phyloP scores from a whole-genome alignment of 2,113 vertebrate species.

The Astatotilapia flaviijosephi region DNA sequence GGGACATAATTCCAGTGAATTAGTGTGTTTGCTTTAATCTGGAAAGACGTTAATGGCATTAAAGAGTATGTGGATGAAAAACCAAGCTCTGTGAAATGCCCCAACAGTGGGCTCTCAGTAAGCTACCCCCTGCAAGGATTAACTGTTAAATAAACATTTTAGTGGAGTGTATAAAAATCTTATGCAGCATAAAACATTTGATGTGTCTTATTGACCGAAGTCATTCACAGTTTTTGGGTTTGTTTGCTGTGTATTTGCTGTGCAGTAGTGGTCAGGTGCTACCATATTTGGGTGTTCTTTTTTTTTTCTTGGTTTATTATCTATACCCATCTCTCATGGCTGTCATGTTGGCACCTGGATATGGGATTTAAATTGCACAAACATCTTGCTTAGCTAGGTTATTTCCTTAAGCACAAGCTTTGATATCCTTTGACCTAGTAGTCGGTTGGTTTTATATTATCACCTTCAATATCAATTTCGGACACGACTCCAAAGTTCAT shows the following conservation, averaged over 20 bases:
- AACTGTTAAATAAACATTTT: constrained; percentile 46
- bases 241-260: background rate
- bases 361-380: background rate
- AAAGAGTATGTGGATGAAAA: constrained; percentile 32
- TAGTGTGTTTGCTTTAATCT: constrained; percentile 50
- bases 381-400: background rate
- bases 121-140: constrained; percentile 45
- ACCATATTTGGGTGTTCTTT: background rate
- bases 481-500: background rate
- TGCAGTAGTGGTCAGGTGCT: background rate
- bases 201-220: background rate
- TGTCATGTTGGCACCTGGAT: background rate
- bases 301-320: background rate
- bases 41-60: constrained; percentile 50
- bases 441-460: background rate
- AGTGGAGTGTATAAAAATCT: constrained; percentile 18
- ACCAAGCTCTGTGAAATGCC: constrained; percentile 4
- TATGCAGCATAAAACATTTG: background rate
- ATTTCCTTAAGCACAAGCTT: background rate
- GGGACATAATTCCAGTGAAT: constrained; percentile 25
- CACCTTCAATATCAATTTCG: background rate
- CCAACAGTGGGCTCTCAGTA: constrained; percentile 32
- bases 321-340: background rate
- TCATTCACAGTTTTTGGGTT: background rate
- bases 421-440: background rate